Evolutionary conservation across 92 coral and sea anemone species (phyloP).

Genomic region (Meandrina meandrites): DNA sequence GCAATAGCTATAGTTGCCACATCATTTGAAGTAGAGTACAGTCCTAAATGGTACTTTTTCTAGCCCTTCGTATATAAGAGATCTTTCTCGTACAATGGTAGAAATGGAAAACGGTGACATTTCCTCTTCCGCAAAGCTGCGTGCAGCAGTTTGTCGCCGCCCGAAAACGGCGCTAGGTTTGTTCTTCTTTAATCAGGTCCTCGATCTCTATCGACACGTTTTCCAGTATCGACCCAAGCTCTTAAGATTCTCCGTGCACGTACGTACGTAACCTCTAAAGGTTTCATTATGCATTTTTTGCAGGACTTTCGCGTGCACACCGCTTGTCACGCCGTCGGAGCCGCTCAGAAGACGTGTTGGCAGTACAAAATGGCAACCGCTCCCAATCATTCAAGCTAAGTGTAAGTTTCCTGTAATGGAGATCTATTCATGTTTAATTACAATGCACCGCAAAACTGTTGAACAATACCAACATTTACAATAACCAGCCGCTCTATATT

Average conservation of each 20-base stretch:
- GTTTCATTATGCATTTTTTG: neutral
- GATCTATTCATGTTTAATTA: neutral
- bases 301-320: constrained; percentile 43
- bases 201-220: neutral
- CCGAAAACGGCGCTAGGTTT: neutral
- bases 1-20: neutral
- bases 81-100: neutral
- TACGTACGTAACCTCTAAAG: neutral
- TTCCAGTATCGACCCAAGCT: neutral
- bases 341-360: constrained; percentile 31
- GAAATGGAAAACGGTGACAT: neutral
- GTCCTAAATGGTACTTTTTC: neutral
- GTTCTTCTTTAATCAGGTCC: neutral
- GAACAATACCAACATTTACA: constrained; percentile 2
- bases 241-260: neutral
- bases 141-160: neutral
- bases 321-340: constrained; percentile 43
- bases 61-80: neutral
- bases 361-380: constrained; percentile 28
- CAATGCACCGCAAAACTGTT: neutral
- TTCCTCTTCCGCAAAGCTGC: neutral
- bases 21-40: neutral
- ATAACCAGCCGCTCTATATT: neutral
- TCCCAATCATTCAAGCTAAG: constrained; percentile 32
- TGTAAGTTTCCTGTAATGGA: constrained; percentile 22